These are phyloP conservation scores for Pararge aegeria DNA, from an alignment of 1,140 invertebrate species.

Conservation along the genomic window DNA sequence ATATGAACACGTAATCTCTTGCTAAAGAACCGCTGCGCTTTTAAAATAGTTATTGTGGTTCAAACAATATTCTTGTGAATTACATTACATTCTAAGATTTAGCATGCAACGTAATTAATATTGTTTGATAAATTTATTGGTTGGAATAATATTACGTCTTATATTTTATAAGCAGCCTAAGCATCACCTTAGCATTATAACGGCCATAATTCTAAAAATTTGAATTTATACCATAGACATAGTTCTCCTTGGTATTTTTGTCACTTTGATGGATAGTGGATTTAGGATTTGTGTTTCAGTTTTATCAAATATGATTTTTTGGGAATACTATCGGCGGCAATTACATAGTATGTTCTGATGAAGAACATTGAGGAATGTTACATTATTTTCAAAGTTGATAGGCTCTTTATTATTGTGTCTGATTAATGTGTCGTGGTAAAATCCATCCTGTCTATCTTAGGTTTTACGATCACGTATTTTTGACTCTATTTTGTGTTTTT, in stretches of 20 bases:
- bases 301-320: slow-evolving; percentile 64
- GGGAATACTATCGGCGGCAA: slow-evolving; percentile 39
- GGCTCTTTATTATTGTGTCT: slow-evolving; percentile 12
- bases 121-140: no score
- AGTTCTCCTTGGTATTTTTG: slow-evolving; percentile 53
- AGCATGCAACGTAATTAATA: no score
- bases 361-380: slow-evolving; percentile 3
- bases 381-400: slow-evolving; percentile 11
- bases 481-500: slow-evolving; percentile 57
- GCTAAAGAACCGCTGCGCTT: no score
- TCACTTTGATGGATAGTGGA: slow-evolving; percentile 55
- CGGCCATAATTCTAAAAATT: slow-evolving; percentile 57
- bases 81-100: no score
- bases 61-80: no score
- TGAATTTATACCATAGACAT: slow-evolving; percentile 61
- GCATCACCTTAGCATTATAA: no score
- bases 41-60: no score
- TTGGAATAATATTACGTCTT: no score
- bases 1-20: no score
- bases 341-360: slow-evolving; percentile 26
- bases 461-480: slow-evolving; percentile 49
- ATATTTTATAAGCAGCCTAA: no score
- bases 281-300: slow-evolving; percentile 66
- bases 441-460: slow-evolving; percentile 13
- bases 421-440: slow-evolving; percentile 16